These are phyloP conservation scores for Mesembrinibis cayennensis DNA, from an alignment of 2,113 vertebrate species.

Conservation along the genomic window DNA sequence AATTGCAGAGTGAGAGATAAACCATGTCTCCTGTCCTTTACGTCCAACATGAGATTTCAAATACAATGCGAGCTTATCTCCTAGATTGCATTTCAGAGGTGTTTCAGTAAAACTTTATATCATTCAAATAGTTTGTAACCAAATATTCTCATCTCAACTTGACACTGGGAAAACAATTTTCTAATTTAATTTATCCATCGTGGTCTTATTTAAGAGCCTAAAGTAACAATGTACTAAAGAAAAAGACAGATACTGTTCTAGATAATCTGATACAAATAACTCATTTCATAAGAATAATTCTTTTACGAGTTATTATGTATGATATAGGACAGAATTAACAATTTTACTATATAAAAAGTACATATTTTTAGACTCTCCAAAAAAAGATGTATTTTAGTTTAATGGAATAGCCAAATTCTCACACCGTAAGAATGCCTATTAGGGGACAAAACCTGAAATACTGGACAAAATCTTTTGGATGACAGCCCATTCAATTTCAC, in stretches of 20 bases:
- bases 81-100: neutral
- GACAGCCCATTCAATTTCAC: neutral
- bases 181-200: neutral
- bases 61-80: accelerated
- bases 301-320: neutral
- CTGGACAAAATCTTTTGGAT: neutral
- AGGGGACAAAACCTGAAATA: neutral
- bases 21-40: neutral
- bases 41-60: neutral
- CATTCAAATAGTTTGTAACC: neutral
- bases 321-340: neutral
- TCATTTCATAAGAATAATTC: neutral
- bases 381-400: neutral
- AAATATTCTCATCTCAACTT: neutral
- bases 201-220: neutral
- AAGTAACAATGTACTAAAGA: neutral
- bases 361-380: neutral
- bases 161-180: neutral
- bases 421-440: neutral
- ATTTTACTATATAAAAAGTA: neutral
- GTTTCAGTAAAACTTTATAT: neutral
- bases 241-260: neutral
- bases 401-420: neutral
- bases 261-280: neutral
- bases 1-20: neutral